Evolutionary conservation across 2,113 vertebrate genomes (phyloP).

Genomic region (Plestiodon gilberti): DNA sequence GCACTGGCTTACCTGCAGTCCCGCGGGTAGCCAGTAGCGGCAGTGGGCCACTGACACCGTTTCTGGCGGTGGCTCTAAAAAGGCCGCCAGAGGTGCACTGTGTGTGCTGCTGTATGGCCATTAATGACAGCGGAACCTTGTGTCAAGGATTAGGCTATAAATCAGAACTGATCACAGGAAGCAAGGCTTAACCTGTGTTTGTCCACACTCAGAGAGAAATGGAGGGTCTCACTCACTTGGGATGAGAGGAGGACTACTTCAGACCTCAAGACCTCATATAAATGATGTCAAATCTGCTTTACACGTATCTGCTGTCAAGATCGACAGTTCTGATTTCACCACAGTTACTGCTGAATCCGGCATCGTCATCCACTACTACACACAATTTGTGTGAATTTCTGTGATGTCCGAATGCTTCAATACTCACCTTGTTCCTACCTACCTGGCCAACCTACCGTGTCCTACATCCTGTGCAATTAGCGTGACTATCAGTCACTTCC

Average conservation of each 20-base stretch:
- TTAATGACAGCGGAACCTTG: too few species aligned
- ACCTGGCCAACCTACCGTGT: not conserved
- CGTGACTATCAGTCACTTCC: not conserved
- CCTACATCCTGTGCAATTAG: not conserved
- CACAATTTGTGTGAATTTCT: not conserved
- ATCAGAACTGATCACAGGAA: not conserved
- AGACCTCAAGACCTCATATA: not conserved
- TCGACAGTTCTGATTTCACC: not conserved
- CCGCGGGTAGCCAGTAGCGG: too few species aligned
- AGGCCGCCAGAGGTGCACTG: too few species aligned
- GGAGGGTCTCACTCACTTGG: too few species aligned
- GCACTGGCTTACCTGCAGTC: too few species aligned
- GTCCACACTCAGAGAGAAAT: too few species aligned
- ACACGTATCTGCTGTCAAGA: not conserved
- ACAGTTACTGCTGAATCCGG: not conserved
- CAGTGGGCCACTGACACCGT: too few species aligned
- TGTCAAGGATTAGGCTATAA: not conserved
- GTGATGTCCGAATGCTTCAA: not conserved
- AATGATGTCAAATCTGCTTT: not conserved
- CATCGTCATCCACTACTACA: not conserved
- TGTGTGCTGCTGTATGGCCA: too few species aligned
- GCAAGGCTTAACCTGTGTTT: not conserved
- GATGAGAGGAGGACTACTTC: not conserved
- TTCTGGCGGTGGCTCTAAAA: too few species aligned
- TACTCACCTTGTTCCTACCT: not conserved